Conservation (phyloP, 2,113 vertebrate species). For the Dasyurus viverrinus region DNA sequence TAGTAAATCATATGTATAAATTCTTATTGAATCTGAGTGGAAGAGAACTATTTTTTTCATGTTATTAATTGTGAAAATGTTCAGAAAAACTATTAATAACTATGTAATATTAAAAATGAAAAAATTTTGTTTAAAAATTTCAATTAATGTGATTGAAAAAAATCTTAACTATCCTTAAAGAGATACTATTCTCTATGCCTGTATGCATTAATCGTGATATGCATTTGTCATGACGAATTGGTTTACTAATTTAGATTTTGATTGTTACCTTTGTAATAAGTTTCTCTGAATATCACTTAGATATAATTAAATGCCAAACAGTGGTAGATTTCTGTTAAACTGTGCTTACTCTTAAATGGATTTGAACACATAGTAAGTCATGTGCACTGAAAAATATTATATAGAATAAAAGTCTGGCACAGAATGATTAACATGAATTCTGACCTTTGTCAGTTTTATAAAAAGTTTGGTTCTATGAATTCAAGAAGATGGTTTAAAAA, state of each 20-base stretch:
- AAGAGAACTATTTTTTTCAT: neutral
- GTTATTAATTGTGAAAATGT: neutral
- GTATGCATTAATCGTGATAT: too few relatives aligned
- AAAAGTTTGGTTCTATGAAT: neutral
- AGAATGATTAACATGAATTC: neutral
- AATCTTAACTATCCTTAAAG: too few relatives aligned
- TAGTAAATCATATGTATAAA: neutral
- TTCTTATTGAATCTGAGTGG: neutral
- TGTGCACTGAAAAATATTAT: neutral
- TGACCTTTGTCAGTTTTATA: conserved; percentile 18
- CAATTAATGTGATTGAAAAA: too few relatives aligned
- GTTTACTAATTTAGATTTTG: conserved; percentile 20
- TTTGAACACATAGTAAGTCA: conserved; percentile 8
- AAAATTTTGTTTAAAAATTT: too few relatives aligned
- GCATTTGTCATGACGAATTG: conserved; percentile 25
- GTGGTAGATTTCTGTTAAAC: neutral
- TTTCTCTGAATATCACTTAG: conserved; percentile 18
- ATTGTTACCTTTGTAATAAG: conserved; percentile 22
- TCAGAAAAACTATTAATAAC: neutral
- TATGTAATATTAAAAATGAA: too few relatives aligned
- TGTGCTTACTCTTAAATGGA: conserved; percentile 1
- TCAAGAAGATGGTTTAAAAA: conserved; percentile 23
- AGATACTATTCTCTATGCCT: too few relatives aligned
- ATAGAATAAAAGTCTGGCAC: neutral
- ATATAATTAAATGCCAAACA: neutral